These are phyloP conservation scores for Lemur catta DNA, from an alignment of 2,797 vertebrate genomes.

Conservation along the genomic window DNA sequence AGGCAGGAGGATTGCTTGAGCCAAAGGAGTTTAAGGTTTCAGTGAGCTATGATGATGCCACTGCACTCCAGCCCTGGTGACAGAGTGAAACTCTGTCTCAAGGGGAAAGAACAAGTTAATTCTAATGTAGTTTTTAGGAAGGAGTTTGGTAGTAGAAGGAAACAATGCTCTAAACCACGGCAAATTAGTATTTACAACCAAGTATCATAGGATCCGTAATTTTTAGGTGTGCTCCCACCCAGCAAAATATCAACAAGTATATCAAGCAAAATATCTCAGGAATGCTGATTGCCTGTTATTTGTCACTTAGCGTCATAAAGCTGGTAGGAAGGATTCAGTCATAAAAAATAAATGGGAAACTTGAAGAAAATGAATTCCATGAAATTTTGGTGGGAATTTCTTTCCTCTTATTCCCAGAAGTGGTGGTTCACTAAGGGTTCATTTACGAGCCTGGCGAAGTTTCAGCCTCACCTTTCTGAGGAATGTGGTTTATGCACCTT, in stretches of 20 bases:
- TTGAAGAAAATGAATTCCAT: background rate
- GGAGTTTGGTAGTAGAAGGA: background rate
- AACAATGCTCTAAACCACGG: background rate
- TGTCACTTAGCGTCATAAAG: background rate
- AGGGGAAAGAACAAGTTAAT: background rate
- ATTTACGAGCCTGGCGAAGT: background rate
- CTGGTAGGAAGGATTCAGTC: background rate
- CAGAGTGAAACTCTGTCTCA: background rate
- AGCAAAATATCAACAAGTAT: background rate
- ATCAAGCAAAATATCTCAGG: background rate
- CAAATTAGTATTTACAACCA: background rate
- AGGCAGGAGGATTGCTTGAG: background rate
- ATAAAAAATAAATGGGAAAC: background rate
- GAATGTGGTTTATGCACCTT: background rate
- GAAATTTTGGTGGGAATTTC: background rate
- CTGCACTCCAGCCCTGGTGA: background rate
- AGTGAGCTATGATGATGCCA: background rate
- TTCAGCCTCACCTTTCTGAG: background rate
- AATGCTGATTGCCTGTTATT: background rate
- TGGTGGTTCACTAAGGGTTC: background rate
- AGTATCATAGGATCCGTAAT: background rate
- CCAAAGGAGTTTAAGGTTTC: background rate
- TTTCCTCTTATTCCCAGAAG: background rate
- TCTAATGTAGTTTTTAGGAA: conserved; percentile 13
- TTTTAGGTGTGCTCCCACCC: background rate